Evolutionary conservation across 2,113 vertebrate genomes (phyloP).

Genomic region (Apodemus sylvaticus): DNA sequence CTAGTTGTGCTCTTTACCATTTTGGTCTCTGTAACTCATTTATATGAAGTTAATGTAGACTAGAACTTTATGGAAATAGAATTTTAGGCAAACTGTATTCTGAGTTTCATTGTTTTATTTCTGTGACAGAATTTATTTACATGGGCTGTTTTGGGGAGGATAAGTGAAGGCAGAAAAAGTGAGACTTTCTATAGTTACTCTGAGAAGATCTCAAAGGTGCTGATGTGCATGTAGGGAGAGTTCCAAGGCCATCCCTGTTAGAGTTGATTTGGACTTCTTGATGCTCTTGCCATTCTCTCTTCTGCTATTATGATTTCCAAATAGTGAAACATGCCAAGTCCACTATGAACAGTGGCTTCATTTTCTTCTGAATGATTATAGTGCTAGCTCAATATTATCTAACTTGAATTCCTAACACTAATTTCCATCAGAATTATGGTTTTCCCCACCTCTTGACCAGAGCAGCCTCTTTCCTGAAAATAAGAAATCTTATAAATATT

Average conservation of each 20-base stretch:
- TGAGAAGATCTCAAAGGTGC: not conserved
- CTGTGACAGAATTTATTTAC: not conserved
- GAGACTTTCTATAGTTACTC: not conserved
- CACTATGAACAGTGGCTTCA: not conserved
- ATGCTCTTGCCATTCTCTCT: not conserved
- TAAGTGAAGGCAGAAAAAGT: not conserved
- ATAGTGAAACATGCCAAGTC: not conserved
- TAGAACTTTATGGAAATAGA: not conserved
- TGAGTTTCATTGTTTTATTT: not conserved
- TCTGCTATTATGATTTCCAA: not conserved
- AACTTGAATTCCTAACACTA: not conserved
- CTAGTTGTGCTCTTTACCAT: not conserved
- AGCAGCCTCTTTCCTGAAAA: not conserved
- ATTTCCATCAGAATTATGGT: not conserved
- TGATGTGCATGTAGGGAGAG: not conserved
- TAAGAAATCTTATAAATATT: not conserved
- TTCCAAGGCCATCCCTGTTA: not conserved
- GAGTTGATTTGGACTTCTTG: not conserved
- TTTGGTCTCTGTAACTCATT: not conserved
- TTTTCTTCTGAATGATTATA: not conserved
- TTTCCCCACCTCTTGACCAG: not conserved
- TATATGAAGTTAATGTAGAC: not conserved
- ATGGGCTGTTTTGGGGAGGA: not conserved
- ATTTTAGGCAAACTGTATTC: not conserved
- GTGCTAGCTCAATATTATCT: not conserved